These are phyloP conservation scores for Falco novaeseelandiae DNA, from an alignment of 2,797 vertebrate species.

Conservation along the genomic window DNA sequence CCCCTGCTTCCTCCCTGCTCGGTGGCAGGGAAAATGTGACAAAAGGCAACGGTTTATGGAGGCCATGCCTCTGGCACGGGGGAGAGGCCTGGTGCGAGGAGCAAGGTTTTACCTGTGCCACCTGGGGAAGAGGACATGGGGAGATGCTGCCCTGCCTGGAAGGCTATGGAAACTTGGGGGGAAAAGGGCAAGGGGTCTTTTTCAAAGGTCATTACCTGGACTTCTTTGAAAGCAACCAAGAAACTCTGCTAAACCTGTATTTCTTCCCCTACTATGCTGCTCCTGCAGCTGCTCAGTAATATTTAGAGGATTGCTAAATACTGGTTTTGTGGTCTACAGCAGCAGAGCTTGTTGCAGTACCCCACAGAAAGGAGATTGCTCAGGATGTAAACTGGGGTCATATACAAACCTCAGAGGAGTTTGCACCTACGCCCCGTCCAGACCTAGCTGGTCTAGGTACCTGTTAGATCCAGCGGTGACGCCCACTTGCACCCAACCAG, in stretches of 20 bases:
- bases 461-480: not conserved
- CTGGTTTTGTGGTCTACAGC: not conserved
- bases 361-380: accelerated
- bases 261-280: not conserved
- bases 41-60: not conserved
- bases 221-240: not conserved
- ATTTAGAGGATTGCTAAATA: not conserved
- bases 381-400: not conserved
- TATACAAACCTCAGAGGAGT: not conserved
- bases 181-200: not conserved
- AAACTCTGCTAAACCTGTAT: not conserved
- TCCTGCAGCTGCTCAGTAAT: not conserved
- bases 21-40: accelerated
- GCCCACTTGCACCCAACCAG: not conserved
- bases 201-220: not conserved
- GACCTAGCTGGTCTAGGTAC: not conserved
- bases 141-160: not conserved
- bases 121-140: not conserved
- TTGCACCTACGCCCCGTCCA: not conserved
- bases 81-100: accelerated
- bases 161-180: not conserved
- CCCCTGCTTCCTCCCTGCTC: not conserved
- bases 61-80: accelerated
- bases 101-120: not conserved
- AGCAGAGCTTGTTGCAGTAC: not conserved